These are phyloP conservation scores for Diuraphis noxia DNA, from an alignment of 1,140 invertebrate genomes.

Conservation along the genomic window DNA sequence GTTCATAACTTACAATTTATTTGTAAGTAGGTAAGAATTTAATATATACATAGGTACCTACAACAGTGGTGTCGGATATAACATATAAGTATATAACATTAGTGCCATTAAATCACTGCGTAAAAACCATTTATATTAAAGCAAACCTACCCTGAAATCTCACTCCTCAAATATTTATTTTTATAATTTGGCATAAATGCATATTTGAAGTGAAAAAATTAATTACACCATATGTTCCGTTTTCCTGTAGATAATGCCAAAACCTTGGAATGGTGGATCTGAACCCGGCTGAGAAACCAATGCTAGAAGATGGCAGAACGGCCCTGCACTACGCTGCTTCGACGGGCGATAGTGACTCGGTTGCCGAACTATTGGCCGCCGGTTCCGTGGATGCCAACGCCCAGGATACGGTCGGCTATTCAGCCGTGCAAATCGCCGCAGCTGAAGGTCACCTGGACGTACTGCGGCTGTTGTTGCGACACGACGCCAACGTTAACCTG, in stretches of 20 bases:
- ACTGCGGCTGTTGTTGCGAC: constrained; percentile 71
- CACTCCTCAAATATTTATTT: not conserved
- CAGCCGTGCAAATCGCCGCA: constrained; percentile 77
- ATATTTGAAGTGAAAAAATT: not conserved
- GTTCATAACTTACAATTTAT: too few species aligned
- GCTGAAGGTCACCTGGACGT: constrained; percentile 82
- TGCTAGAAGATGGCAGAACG: constrained; percentile 39
- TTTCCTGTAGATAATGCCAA: constrained; percentile 38
- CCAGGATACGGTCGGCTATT: constrained; percentile 64
- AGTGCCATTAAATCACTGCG: too few species aligned
- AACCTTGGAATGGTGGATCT: constrained; percentile 50
- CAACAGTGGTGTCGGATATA: not conserved
- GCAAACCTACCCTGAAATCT: not conserved
- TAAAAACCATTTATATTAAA: not conserved
- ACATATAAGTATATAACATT: too few species aligned
- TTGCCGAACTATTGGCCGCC: constrained; percentile 2
- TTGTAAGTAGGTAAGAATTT: not conserved
- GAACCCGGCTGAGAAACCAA: constrained; percentile 43
- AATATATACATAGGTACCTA: too few species aligned
- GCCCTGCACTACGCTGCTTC: constrained; percentile 43
- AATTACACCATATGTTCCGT: not conserved
- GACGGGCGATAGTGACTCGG: constrained; percentile 12
- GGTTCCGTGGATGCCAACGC: constrained; percentile 25
- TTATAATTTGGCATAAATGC: not conserved
- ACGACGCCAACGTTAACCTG: constrained; percentile 72